Base-by-base conservation (phyloP, 2,113 vertebrate species). In the Zosterops hypoxanthus region DNA sequence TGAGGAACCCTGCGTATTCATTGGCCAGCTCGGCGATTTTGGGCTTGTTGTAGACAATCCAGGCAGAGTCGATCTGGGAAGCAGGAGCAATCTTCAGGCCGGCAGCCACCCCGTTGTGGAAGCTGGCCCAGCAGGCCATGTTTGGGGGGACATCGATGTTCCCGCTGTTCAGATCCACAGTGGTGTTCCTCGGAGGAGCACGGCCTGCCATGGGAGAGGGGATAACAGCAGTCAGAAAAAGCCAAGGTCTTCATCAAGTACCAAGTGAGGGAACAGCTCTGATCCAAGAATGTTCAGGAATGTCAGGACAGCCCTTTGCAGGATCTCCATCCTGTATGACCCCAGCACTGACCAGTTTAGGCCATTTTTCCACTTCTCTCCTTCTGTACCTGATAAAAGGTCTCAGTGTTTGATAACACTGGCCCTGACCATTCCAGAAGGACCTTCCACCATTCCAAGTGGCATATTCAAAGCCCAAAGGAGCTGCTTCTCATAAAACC, bases 21-120 rank as follows among this genome's bases (percentile, higher is more conserved):
- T 99, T 99, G 31, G 99, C 99, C 61, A 99, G 95, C 82, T 99
- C 99, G 0, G 99, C 98, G 33, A 98, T 99, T 97, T 99, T 99
- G 65, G 99, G 99, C 87, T 99, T 99, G 97, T 99, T 99, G 96
- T 99, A 99, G 73, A 99, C 99, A 8, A 99, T 99, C 99, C 99
- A 99, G 14, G 99, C 99, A 0, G 99, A 99, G 93, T 99, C 99
- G 28, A 99, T 99, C 97, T 99, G 99, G 12, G 99, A 99, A 26
- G 99, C 99, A 0, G 99, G 99, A 0, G 99, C 99, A 29, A 99
- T 99, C 97, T 99, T 99, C 53, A 99, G 98, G 19, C 99, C 99
- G 0, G 99, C 99, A 26, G 99, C 99, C 12, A 99, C 99, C 1
- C 99, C 99, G 0, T 99, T 99, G 91, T 99, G 99, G 88, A 99